A percentile compares a stretch with the other conserved stretches of the same genome.
Conservation (phyloP, 2,888 invertebrate species). For the Ligdia adustata region DNA sequence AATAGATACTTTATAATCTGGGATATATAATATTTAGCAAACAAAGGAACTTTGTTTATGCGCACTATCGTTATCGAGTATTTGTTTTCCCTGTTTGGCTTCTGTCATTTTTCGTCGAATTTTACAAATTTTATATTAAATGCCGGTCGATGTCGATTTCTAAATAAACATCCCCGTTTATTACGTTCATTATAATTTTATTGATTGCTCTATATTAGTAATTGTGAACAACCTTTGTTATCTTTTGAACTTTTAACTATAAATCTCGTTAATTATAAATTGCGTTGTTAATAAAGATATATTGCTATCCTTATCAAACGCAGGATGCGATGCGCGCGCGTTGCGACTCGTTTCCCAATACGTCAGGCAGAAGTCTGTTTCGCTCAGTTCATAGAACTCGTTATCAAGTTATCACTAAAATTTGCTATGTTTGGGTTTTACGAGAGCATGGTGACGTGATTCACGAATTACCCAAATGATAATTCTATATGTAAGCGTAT, state of each 20-base stretch:
- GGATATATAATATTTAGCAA: constrained; percentile 11
- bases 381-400: constrained; percentile 45
- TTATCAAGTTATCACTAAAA: constrained; percentile 45
- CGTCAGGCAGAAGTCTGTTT: constrained; percentile 31
- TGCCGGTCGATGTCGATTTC: too few relatives aligned
- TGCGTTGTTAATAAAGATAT: constrained; percentile 15
- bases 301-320: constrained; percentile 26
- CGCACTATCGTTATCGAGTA: too few relatives aligned
- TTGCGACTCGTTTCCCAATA: constrained; percentile 36
- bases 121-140: too few relatives aligned
- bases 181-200: not conserved
- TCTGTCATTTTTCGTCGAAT: too few relatives aligned
- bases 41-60: constrained; percentile 1
- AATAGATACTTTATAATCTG: not conserved
- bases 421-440: constrained; percentile 28
- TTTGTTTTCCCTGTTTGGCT: too few relatives aligned
- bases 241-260: not conserved
- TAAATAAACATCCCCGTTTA: too few relatives aligned
- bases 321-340: constrained; percentile 41
- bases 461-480: constrained; percentile 28
- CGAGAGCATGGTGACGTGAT: constrained; percentile 25
- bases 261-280: constrained; percentile 1
- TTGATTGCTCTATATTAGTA: not conserved
- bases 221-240: not conserved
- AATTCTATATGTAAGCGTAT: constrained; percentile 16